phyloP scores from a whole-genome alignment of 2,888 invertebrate genomes.

The Scelioninae gen. 1 region DNA sequence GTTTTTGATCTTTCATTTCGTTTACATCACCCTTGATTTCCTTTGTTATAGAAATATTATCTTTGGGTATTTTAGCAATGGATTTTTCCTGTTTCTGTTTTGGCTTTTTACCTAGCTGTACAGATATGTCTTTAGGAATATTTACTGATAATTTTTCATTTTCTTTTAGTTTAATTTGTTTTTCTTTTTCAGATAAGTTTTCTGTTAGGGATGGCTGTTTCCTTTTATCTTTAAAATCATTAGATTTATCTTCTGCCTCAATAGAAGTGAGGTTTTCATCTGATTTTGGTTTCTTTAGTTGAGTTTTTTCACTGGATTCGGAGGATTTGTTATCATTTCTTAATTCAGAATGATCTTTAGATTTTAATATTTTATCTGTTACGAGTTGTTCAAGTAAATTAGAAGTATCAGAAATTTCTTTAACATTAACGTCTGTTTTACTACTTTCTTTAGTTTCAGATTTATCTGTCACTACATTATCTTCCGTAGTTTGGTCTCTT shows the following conservation, averaged over 20 bases:
- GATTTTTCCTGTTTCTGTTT: neutral
- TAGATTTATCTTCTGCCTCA: neutral
- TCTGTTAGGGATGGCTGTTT: neutral
- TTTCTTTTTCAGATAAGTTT: neutral
- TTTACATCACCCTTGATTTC: neutral
- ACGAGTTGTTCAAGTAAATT: neutral
- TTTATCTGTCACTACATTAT: neutral
- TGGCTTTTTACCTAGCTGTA: neutral
- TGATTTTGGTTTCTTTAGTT: neutral
- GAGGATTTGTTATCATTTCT: neutral
- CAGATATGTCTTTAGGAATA: neutral
- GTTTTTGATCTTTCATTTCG: neutral
- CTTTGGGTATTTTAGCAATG: neutral
- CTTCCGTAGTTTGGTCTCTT: constrained; percentile 34
- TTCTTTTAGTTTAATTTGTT: neutral
- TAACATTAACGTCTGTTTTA: neutral
- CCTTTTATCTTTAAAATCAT: neutral
- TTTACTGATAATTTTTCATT: neutral
- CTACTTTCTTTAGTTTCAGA: neutral
- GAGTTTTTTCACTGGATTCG: neutral
- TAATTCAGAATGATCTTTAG: neutral
- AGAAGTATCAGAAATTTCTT: neutral
- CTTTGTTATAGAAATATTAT: neutral
- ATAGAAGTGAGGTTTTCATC: neutral
- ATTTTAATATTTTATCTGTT: neutral